Conservation (phyloP, 1,140 invertebrate genomes). For the Antheraea pernyi region DNA sequence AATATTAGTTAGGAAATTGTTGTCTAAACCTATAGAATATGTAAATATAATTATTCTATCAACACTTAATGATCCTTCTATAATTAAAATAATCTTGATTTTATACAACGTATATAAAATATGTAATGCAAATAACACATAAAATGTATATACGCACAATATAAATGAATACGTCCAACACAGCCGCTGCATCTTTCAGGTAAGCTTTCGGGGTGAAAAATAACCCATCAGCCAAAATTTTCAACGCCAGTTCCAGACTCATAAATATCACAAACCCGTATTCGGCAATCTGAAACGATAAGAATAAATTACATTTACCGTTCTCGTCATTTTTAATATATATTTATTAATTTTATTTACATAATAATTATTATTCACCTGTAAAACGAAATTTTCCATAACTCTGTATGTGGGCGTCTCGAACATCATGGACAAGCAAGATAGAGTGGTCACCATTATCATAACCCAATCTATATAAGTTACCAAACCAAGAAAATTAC, state of each 20-base stretch:
- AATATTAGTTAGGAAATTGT: too few relatives aligned
- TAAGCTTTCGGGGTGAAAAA: conserved; percentile 99
- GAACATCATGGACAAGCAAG: conserved; percentile 99
- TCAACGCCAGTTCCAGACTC: conserved; percentile 97
- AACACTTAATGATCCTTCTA: too few relatives aligned
- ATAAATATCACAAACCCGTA: conserved; percentile 99
- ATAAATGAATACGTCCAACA: conserved; percentile 98
- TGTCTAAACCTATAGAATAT: too few relatives aligned
- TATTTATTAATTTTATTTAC: too few relatives aligned
- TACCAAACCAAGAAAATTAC: conserved; percentile 97
- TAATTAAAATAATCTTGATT: too few relatives aligned
- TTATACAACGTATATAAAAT: too few relatives aligned
- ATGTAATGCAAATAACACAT: too few relatives aligned
- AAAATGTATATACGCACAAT: conserved; percentile 87
- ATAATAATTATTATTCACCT: conserved; percentile 43
- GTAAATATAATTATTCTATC: too few relatives aligned
- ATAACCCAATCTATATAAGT: conserved; percentile 99
- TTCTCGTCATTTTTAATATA: too few relatives aligned
- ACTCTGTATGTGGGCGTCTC: conserved; percentile 95
- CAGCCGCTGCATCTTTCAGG: conserved; percentile 97
- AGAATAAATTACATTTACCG: background rate
- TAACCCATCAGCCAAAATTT: conserved; percentile 98
- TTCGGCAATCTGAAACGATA: conserved; percentile 91
- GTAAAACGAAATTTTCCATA: conserved; percentile 90
- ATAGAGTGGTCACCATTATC: conserved; percentile 98